Evolutionary conservation across 2,797 vertebrate genomes (phyloP).

Genomic region (Capromys pilorides): DNA sequence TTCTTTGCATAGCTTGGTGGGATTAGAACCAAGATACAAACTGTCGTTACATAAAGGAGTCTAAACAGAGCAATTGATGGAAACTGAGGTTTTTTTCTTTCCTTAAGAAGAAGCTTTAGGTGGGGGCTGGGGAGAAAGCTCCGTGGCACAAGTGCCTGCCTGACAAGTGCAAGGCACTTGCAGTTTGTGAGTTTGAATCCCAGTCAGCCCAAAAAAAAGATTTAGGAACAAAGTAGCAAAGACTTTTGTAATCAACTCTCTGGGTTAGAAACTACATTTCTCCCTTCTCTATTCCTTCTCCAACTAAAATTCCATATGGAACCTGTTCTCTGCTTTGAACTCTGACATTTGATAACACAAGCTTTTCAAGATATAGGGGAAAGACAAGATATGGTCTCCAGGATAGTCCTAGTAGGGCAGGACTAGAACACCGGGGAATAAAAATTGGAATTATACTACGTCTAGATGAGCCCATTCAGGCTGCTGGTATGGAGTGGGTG

Average conservation of each 20-base stretch:
- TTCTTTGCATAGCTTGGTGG: neutral
- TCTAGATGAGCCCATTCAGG: constrained; percentile 1
- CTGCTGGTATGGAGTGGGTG: neutral
- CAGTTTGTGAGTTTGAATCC: too few species aligned
- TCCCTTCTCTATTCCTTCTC: neutral
- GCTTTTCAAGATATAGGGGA: neutral
- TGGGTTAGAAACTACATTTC: neutral
- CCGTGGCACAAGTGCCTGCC: too few species aligned
- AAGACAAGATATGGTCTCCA: constrained; percentile 1
- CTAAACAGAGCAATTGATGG: neutral
- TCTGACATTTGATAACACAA: constrained; percentile 1
- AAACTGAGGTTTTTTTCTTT: neutral
- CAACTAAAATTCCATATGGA: constrained; percentile 40
- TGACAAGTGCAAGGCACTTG: too few species aligned
- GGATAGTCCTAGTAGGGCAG: neutral
- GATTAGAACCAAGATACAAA: constrained; percentile 26
- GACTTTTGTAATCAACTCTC: neutral
- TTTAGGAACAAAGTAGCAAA: neutral
- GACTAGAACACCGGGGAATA: neutral
- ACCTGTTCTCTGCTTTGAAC: neutral
- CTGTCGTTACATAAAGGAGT: constrained; percentile 30
- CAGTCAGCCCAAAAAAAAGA: neutral
- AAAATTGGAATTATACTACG: neutral
- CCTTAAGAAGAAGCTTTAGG: neutral
- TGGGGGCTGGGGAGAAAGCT: too few species aligned